Percentiles rank a stretch among this genome's conserved stretches.
Conservation (phyloP, 2,797 vertebrate species). For the Peromyscus melanophrys region DNA sequence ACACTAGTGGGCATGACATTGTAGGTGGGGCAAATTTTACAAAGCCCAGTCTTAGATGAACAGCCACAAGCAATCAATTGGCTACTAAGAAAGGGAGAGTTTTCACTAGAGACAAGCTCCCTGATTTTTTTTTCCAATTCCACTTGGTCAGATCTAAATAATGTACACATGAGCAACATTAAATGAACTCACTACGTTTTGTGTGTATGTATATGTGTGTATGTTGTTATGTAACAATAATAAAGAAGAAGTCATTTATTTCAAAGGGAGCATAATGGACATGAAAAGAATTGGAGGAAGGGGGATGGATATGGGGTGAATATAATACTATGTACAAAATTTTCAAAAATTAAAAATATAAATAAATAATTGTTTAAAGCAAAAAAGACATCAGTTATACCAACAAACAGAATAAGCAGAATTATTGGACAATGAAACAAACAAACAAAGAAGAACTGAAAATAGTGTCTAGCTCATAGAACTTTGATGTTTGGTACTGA, state of each 20-base stretch:
- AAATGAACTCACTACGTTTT: neutral
- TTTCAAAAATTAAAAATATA: neutral
- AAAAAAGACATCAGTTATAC: neutral
- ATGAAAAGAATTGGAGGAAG: neutral
- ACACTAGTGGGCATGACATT: neutral
- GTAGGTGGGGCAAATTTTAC: neutral
- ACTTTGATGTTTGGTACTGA: neutral
- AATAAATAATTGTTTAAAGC: neutral
- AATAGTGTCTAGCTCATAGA: neutral
- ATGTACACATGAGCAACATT: neutral
- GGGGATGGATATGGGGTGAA: neutral
- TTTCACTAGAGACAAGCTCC: neutral
- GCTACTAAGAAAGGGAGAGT: neutral
- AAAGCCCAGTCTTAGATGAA: neutral
- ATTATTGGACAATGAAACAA: neutral
- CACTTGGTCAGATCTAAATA: neutral
- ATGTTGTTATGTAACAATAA: neutral
- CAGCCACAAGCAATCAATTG: neutral
- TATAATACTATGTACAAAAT: neutral
- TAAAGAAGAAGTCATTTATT: neutral
- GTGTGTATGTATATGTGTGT: neutral
- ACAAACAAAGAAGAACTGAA: neutral
- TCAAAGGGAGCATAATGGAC: neutral
- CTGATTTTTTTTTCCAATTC: neutral
- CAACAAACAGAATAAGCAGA: neutral